Conservation (phyloP, 2,113 vertebrate genomes). For the Semnopithecus entellus region DNA sequence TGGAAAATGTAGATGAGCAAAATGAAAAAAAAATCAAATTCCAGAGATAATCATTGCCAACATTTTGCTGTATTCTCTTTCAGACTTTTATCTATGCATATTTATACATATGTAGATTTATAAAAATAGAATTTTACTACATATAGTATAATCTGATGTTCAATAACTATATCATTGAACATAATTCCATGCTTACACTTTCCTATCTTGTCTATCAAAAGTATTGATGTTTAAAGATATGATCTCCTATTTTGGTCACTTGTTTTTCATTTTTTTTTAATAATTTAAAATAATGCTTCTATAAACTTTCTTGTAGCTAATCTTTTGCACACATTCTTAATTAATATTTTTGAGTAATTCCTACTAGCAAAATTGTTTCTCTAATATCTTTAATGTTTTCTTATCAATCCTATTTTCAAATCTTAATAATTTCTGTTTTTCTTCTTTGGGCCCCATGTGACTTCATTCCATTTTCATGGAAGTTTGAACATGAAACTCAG, state of each 20-base stretch:
- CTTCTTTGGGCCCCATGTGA: background rate
- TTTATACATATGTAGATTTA: background rate
- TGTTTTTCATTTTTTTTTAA: background rate
- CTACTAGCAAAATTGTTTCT: background rate
- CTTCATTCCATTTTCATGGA: background rate
- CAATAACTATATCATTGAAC: background rate
- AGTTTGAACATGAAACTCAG: background rate
- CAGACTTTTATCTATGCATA: background rate
- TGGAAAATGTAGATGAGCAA: background rate
- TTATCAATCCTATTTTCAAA: background rate
- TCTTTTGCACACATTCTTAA: background rate
- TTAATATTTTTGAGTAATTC: slow-evolving; percentile 22
- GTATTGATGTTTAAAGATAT: background rate
- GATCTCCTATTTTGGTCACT: background rate
- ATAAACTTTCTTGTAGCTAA: background rate
- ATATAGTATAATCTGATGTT: background rate
- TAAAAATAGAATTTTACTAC: background rate
- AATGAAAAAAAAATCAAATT: background rate
- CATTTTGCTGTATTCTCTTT: background rate
- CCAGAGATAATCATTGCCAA: background rate
- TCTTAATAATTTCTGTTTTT: background rate
- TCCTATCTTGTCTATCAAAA: background rate
- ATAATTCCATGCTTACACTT: background rate
- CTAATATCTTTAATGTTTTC: background rate
- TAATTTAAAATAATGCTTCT: background rate